Evolutionary conservation across 2,888 invertebrate species (phyloP).

Genomic region (Aricia artaxerxes): DNA sequence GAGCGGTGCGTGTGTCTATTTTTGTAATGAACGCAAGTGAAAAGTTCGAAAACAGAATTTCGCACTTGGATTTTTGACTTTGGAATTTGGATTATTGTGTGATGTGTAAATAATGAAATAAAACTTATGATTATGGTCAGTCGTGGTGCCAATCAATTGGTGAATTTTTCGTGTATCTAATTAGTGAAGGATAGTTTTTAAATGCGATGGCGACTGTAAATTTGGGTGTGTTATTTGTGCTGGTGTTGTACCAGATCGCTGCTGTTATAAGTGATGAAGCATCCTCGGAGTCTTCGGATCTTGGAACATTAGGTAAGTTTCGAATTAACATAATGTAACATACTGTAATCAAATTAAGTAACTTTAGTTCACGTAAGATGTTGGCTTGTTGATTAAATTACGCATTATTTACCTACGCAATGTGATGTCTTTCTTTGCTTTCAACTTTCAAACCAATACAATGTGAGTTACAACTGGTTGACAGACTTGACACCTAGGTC

Average conservation of each 20-base stretch:
- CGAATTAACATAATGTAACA: background rate
- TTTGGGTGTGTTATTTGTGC: constrained; percentile 67
- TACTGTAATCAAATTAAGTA: background rate
- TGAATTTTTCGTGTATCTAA: constrained; percentile 56
- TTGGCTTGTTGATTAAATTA: background rate
- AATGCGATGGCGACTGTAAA: constrained; percentile 69
- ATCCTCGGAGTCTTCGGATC: constrained; percentile 66
- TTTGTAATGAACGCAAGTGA: constrained; percentile 33
- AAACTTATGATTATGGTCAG: constrained; percentile 57
- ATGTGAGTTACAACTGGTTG: background rate
- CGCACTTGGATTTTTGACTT: background rate
- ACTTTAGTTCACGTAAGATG: constrained; percentile 26
- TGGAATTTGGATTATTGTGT: background rate
- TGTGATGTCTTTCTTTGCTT: background rate
- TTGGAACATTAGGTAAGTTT: constrained; percentile 62
- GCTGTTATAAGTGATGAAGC: constrained; percentile 61
- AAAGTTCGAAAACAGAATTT: constrained; percentile 46
- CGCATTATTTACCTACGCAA: background rate
- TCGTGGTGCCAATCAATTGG: constrained; percentile 51
- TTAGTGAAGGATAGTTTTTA: constrained; percentile 60
- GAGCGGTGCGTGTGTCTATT: constrained; percentile 33
- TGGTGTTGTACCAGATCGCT: constrained; percentile 66
- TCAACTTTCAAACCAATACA: background rate
- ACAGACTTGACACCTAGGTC: background rate
- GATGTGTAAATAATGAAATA: constrained; percentile 4